phyloP scores from a whole-genome alignment of 2,888 invertebrate species.

The Spodoptera exigua region DNA sequence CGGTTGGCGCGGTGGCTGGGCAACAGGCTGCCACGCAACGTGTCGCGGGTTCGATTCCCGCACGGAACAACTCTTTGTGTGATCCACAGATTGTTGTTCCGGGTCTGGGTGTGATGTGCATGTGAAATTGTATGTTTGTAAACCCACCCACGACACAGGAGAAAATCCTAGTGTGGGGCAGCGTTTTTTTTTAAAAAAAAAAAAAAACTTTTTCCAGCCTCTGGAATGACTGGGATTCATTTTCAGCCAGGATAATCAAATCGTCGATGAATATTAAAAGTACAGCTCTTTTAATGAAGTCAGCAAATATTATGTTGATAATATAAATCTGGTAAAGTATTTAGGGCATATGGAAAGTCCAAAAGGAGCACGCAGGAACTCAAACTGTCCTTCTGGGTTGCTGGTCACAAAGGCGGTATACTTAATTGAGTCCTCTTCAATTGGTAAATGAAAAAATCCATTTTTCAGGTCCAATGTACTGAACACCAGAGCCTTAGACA shows the following conservation, averaged over 20 bases:
- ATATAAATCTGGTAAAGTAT: constrained; percentile 25
- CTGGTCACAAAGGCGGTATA: not conserved
- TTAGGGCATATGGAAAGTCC: constrained; percentile 43
- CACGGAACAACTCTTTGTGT: no score
- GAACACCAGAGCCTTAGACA: not conserved
- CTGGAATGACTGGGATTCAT: no score
- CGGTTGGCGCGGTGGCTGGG: no score
- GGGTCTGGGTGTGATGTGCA: no score
- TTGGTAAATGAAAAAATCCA: no score
- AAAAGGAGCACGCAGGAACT: constrained; percentile 50
- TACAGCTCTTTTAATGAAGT: not conserved
- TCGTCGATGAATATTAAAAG: not conserved
- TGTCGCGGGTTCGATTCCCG: no score
- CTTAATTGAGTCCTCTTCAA: not conserved
- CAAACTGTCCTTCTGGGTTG: constrained; percentile 18
- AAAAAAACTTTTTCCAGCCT: not conserved
- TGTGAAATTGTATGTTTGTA: no score
- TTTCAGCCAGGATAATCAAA: not conserved
- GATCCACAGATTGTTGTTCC: no score
- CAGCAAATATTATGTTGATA: not conserved
- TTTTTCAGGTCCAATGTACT: not conserved
- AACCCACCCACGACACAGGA: no score
- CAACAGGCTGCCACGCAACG: no score
- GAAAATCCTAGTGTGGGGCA: no score
- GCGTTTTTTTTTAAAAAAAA: no score